Evolutionary conservation across 2,113 vertebrate species (phyloP).

Genomic region (Psittacara wagleri): DNA sequence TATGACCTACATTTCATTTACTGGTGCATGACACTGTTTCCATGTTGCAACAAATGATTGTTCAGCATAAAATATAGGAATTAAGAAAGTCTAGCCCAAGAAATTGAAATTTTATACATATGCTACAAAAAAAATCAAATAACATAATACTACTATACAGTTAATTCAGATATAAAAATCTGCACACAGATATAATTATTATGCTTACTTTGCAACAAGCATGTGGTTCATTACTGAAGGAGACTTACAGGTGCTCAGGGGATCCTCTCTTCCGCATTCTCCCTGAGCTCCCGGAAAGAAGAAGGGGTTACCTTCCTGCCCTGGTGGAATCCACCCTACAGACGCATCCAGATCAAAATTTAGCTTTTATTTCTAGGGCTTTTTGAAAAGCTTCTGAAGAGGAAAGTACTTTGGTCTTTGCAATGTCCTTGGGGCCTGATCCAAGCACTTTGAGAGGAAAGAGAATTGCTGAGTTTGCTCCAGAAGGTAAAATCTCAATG

Average conservation of each 20-base stretch:
- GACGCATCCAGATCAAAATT: constrained; percentile 20
- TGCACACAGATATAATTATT: not conserved
- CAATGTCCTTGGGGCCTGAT: constrained; percentile 5
- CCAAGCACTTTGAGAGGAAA: not conserved
- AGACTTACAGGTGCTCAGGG: not conserved
- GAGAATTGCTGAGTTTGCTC: constrained; percentile 14
- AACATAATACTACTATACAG: not conserved
- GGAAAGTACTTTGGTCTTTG: constrained; percentile 37
- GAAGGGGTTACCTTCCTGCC: constrained; percentile 5
- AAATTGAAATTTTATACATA: not conserved
- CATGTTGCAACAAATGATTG: not conserved
- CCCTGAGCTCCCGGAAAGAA: not conserved
- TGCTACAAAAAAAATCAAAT: not conserved
- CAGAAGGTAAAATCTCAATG: not conserved
- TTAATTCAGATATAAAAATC: not conserved
- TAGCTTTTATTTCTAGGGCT: constrained; percentile 15
- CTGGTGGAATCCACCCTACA: not conserved
- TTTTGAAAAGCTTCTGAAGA: constrained; percentile 40
- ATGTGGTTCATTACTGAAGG: not conserved
- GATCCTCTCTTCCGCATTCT: not conserved
- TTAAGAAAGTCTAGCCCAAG: not conserved
- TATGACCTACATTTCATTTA: not conserved
- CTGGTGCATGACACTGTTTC: not conserved
- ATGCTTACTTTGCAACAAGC: not conserved
- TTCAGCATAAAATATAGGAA: not conserved